A percentile compares a stretch with the other conserved stretches of the same genome.
Conservation (phyloP, 2,888 invertebrate genomes). For the Folsomia candida region DNA sequence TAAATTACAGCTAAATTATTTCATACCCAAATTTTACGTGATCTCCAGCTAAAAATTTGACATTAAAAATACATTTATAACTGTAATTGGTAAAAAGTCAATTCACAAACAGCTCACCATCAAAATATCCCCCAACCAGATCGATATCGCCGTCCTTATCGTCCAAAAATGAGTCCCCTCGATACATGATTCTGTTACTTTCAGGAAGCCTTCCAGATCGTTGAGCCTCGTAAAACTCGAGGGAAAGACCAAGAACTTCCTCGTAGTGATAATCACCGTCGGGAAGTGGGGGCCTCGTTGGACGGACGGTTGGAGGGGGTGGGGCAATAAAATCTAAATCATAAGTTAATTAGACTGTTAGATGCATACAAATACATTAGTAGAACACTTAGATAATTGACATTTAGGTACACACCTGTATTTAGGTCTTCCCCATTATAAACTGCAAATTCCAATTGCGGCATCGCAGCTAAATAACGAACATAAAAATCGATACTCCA, state of each 20-base stretch:
- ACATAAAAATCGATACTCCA: slow-evolving; percentile 22
- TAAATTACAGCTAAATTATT: too few relatives aligned
- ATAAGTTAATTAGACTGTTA: neutral
- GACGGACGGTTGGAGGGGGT: slow-evolving; percentile 16
- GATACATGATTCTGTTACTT: slow-evolving; percentile 59
- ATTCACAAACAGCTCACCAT: slow-evolving; percentile 54
- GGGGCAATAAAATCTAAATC: slow-evolving; percentile 14
- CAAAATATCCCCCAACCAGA: slow-evolving; percentile 62
- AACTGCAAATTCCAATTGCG: slow-evolving; percentile 19
- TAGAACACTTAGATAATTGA: neutral
- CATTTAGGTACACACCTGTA: slow-evolving; percentile 10
- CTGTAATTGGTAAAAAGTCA: neutral
- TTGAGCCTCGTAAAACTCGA: slow-evolving; percentile 62
- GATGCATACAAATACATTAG: neutral
- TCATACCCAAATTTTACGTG: slow-evolving; percentile 51
- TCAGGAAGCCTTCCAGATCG: slow-evolving; percentile 58
- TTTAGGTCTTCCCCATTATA: slow-evolving; percentile 28
- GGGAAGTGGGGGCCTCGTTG: slow-evolving; percentile 12
- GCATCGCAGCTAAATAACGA: slow-evolving; percentile 13
- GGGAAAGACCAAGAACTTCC: slow-evolving; percentile 57
- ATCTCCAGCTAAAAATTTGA: slow-evolving; percentile 49
- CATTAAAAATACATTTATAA: neutral
- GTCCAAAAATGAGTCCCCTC: slow-evolving; percentile 59
- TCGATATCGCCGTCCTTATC: slow-evolving; percentile 60
- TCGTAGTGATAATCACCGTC: slow-evolving; percentile 55